These are phyloP conservation scores for Zele albiditarsus DNA, from an alignment of 2,888 invertebrate species.

Conservation along the genomic window DNA sequence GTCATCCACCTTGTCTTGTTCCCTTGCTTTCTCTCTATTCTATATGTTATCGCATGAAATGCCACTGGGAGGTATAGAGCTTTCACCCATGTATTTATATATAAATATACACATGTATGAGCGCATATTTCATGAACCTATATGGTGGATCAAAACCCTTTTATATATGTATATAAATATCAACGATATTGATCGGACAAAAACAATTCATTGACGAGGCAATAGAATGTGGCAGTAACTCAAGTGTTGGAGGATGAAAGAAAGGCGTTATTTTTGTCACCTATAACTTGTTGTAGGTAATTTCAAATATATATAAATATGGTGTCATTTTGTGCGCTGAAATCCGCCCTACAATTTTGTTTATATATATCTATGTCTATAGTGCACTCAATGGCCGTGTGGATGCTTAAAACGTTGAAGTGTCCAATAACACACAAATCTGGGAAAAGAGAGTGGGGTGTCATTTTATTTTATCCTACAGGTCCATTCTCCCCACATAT, in stretches of 20 bases:
- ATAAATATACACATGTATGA: neutral
- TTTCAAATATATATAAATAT: no score
- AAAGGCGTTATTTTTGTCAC: neutral
- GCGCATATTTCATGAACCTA: neutral
- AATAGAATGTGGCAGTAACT: neutral
- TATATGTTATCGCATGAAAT: constrained; percentile 65
- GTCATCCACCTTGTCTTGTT: constrained; percentile 70
- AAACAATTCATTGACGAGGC: neutral
- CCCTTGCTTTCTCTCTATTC: constrained; percentile 57
- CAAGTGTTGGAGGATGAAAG: neutral
- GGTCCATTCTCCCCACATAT: neutral
- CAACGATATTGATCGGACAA: neutral
- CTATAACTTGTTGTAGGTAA: no score
- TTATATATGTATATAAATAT: neutral
- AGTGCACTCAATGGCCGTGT: neutral
- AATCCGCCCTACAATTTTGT: neutral
- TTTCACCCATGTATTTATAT: constrained; percentile 51
- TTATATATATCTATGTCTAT: neutral
- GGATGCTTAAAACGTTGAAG: neutral
- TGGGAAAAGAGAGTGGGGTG: no score
- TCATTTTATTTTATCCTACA: neutral
- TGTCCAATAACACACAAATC: neutral
- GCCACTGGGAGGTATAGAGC: constrained; percentile 52
- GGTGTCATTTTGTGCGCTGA: neutral
- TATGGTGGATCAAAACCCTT: neutral